Base-by-base conservation (phyloP, 2,888 invertebrate genomes). In the Orthonychiurus folsomi region DNA sequence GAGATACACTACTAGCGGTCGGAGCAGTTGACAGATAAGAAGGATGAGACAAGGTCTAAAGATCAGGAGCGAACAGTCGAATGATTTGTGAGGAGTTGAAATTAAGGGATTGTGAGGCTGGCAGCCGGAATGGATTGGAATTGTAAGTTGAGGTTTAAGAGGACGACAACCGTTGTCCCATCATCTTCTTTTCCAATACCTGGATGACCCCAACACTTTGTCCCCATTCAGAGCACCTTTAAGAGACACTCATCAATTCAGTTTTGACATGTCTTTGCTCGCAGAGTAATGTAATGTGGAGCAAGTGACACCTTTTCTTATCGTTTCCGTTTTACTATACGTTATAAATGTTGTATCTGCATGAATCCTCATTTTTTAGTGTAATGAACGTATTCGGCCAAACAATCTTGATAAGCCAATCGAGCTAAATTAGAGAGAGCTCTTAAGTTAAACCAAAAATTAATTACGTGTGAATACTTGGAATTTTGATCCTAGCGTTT, bases 71-170 rank as follows among this genome's bases (percentile, higher is more conserved):
- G 37, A 66, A 66, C 63, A 69, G 55, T 66, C 54, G 65, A 65
- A 71, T 73, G 73, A 73, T 73, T 73, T 73, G 73, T 73, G 70
- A 71, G 71, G 73, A 73, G 73, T 64, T 73, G 73, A 73, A 73
- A 73, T 71, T 68, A 66, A 64, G 56, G 52, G 53, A 73, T 73
- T 73, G 69, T 71, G 61, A 9, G 37, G 37, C 37, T 37, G 9
- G 37, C 9, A 37, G 15, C 5, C 9, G 37, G 5, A 37, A 37
- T 37, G 37, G 37, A 37, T 37, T 37, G 5, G 37, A 37, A 37
- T 37, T 37, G 37, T 37, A 37, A 37, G 9, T 37, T 37, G 37
- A 5, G 37, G 37, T 37, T 5, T 37, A 37, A 37, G 37, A 37
- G 37, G 15, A 9, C 5, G 37, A 37, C 37, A 5, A 37, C 37